Evolutionary conservation across 2,797 vertebrate species (phyloP).

Genomic region (Mionectes olivaceus): DNA sequence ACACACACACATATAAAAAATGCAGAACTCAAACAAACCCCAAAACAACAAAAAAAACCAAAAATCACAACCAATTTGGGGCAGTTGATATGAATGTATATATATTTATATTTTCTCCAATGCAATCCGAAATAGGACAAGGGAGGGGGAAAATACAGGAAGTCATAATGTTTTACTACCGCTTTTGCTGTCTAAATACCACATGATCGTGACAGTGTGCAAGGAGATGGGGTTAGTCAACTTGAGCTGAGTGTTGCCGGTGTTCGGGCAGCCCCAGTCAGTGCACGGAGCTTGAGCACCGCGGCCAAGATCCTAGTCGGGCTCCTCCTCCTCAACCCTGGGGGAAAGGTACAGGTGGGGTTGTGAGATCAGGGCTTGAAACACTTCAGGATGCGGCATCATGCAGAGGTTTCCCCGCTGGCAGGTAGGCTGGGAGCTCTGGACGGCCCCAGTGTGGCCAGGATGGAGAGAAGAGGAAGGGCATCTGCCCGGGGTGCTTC

Average conservation of each 20-base stretch:
- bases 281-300: rapidly evolving
- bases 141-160: neutral
- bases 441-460: neutral
- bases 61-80: neutral
- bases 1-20: neutral
- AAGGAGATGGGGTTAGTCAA: neutral
- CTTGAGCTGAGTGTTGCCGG: neutral
- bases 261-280: rapidly evolving
- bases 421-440: neutral
- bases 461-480: neutral
- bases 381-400: rapidly evolving
- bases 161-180: rapidly evolving
- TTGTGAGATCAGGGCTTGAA: neutral
- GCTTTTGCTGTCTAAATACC: neutral
- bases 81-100: rapidly evolving
- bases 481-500: neutral
- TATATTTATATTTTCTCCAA: neutral
- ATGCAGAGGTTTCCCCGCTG: neutral
- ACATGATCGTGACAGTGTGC: rapidly evolving
- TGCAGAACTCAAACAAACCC: neutral
- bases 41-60: neutral
- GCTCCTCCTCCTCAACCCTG: neutral
- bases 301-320: rapidly evolving
- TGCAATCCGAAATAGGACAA: neutral
- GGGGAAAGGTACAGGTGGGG: neutral